Evolutionary conservation across 2,797 vertebrate species (phyloP), one percentile per base, ranked within the genome.

Genomic region (Odontamblyopus rebecca): DNA sequence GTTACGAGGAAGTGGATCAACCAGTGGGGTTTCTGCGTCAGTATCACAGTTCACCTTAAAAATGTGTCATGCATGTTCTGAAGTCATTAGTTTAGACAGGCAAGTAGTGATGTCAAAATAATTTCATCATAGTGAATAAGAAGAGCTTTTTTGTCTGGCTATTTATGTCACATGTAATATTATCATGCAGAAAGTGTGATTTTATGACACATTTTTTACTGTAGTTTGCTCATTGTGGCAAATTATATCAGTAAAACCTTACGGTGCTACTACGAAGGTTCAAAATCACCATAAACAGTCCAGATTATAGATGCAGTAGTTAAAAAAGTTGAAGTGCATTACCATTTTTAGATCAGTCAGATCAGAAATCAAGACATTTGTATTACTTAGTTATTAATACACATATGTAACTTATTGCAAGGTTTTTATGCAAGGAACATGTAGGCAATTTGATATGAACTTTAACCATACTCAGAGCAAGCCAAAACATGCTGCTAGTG

Each of bases 1-100:
- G 26, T 71, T 7, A 72, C 67, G 69, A 60, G 72, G 68, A 78
- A 73, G 67, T 70, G 67, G 23, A 62, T 35, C 15, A 63, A 68
- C 32, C 56, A 61, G 54, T 12, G 53, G 56, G 48, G 26, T 7
- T 69, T 62, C 13, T 1, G n/a, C 4, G 60, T 19, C 19, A 19
- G 48, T 51, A 48, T 27, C 38, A 27, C 23, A 18, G 11, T n/a
- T 4, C 38, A 12, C 66, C 8, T 16, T 26, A n/a, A 65, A 50
- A 38, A 48, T 2, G 4, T 51, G 64, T 30, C 3, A 29, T 18
- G 9, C 15, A 7, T 19, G 26, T 9, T 19, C 3, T 50, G 6
- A 15, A 30, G 12, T 48, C 2, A 2, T 44, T 44, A 44, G 11
- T 44, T 44, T 48, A 48, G 13, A 48, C 44, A 30, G 2, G 4